Evolutionary conservation across 2,113 vertebrate species (phyloP), one percentile per base, ranked within the genome.

Genomic region (Vulpes vulpes): DNA sequence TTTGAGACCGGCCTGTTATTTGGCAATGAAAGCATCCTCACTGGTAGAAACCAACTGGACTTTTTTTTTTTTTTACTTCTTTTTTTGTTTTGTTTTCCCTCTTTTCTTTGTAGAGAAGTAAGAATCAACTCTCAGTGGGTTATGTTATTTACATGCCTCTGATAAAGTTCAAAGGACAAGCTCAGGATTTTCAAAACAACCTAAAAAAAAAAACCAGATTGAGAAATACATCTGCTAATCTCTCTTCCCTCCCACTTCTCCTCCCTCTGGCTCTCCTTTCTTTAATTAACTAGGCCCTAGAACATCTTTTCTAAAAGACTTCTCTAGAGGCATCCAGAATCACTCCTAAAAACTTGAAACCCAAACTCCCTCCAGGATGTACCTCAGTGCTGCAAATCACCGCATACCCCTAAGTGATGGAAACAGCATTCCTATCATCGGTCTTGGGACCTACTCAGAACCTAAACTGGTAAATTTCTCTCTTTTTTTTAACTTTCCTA

Each of bases 371-470:
- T 84, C 64, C 98, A 97, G 8, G n/a, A 99, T 99, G 99, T 96
- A 97, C 19, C 76, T 99, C 53, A 99, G 98, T 4, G 98, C 98
- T 16, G 76, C 98, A 55, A 98, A 64, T 83, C 99, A 99, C 98
- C 98, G 98, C 11, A 65, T 99, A 71, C 98, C 97, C 78, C 98
- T 99, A 59, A 99, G 74, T 89, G 99, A 99, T 76, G 99, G 99
- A 27, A 99, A 99, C 94, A 99, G 97, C 89, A 99, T 99, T 79
- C 99, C 99, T 5, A n/a, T 99, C 8, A 94, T 99, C 0, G 99
- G 99, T 87, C 98, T 99, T 51, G 99, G 99, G 35, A 99, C 99
- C 32, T 99, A 99, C 85, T 98, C 99, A 15, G 98, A 99, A 59
- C 99, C 99, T 85, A 74, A 43, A 57, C 98, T 76, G 96, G 99